Conservation (phyloP, 1,140 invertebrate genomes). For the Laupala kohalensis region DNA sequence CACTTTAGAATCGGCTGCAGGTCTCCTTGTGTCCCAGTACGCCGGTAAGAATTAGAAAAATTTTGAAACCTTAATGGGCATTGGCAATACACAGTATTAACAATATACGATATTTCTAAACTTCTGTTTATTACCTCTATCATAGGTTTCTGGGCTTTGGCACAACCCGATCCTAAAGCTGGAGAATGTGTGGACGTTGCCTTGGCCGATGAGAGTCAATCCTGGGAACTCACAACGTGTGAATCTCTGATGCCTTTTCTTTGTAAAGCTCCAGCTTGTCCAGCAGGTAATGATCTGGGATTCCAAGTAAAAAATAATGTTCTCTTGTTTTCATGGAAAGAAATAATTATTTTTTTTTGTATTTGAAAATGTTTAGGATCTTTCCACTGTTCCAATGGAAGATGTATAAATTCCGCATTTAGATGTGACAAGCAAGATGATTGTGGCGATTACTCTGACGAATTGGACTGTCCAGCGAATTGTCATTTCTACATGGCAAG, state of each 20-base stretch:
- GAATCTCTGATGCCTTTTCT: slow-evolving; percentile 88
- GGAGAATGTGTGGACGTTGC: slow-evolving; percentile 79
- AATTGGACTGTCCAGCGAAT: slow-evolving; percentile 73
- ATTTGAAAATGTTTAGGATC: slow-evolving; percentile 1
- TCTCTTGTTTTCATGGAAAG: too few relatives aligned
- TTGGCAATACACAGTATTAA: too few relatives aligned
- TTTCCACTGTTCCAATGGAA: slow-evolving; percentile 81
- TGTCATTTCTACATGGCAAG: slow-evolving; percentile 89
- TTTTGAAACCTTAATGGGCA: too few relatives aligned
- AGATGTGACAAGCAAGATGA: slow-evolving; percentile 86
- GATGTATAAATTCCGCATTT: slow-evolving; percentile 78
- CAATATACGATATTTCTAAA: too few relatives aligned
- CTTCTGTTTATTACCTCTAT: too few relatives aligned
- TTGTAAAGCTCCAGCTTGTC: slow-evolving; percentile 83
- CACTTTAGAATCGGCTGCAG: slow-evolving; percentile 83
- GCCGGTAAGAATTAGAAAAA: slow-evolving; percentile 44
- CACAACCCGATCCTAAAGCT: slow-evolving; percentile 69
- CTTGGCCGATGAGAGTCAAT: slow-evolving; percentile 61
- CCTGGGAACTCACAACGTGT: slow-evolving; percentile 86
- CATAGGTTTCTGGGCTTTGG: slow-evolving; percentile 73
- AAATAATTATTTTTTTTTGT: background rate
- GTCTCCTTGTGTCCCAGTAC: slow-evolving; percentile 82
- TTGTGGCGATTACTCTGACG: slow-evolving; percentile 83
- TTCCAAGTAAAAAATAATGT: background rate
- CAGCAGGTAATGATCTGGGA: slow-evolving; percentile 46